Evolutionary conservation across 1,140 invertebrate genomes (phyloP).

Genomic region (Paraescarpia echinospica): DNA sequence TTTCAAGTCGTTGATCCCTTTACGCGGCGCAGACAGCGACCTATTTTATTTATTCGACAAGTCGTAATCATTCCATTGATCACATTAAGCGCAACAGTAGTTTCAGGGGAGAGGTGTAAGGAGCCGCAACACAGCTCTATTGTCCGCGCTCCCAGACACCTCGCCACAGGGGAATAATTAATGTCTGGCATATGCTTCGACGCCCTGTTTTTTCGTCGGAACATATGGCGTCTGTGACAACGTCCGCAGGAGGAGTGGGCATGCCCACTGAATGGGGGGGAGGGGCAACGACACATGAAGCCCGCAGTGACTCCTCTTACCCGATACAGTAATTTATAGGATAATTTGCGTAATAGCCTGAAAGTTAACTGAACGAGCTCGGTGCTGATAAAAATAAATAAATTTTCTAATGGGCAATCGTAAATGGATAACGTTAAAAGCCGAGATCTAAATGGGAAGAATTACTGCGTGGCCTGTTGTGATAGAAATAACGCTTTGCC

Average conservation of each 20-base stretch:
- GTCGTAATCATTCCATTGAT: slow-evolving; percentile 1
- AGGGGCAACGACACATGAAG: background rate
- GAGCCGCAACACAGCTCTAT: background rate
- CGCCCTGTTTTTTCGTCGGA: background rate
- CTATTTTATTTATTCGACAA: background rate
- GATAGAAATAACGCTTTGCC: background rate
- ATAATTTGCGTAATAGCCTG: background rate
- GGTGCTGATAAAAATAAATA: background rate
- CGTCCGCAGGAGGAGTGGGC: background rate
- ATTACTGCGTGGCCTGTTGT: background rate
- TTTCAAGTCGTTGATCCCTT: background rate
- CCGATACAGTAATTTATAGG: background rate
- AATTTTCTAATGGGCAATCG: background rate
- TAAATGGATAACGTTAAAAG: background rate
- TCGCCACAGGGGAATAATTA: background rate
- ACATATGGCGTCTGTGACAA: background rate
- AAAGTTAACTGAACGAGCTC: background rate
- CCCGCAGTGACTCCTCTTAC: background rate
- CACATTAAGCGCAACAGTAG: background rate
- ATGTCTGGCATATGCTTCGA: background rate
- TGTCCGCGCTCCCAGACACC: background rate
- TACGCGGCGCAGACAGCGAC: background rate
- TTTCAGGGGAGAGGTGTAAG: background rate
- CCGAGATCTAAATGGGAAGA: background rate
- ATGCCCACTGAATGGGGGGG: too few species aligned